phyloP scores from a whole-genome alignment of 2,888 invertebrate species.

The Leptura quadrifasciata region DNA sequence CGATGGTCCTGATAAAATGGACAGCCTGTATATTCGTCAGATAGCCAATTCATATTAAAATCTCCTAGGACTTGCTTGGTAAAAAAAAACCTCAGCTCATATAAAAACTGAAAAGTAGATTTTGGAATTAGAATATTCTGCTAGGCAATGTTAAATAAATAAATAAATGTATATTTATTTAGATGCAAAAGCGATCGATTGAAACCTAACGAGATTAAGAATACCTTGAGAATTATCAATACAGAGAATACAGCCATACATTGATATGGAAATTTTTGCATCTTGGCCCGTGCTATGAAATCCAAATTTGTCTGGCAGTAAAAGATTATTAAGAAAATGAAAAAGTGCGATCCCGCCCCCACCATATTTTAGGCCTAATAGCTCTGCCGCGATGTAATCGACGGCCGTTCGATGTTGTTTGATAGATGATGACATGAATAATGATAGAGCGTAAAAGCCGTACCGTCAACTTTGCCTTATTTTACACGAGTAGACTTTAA shows the following conservation, averaged over 20 bases:
- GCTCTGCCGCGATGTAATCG: constrained; percentile 63
- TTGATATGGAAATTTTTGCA: background rate
- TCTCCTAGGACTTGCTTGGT: no score
- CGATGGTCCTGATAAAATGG: no score
- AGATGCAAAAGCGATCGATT: no score
- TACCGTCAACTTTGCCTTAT: constrained; percentile 54
- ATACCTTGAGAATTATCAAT: no score
- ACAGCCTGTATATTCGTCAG: no score
- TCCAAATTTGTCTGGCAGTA: constrained; percentile 56
- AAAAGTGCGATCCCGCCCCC: constrained; percentile 56
- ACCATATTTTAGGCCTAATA: constrained; percentile 62
- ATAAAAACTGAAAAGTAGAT: no score
- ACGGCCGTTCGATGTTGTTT: constrained; percentile 66
- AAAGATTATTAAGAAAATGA: constrained; percentile 59
- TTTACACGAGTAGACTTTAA: constrained; percentile 62
- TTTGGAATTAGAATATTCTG: no score
- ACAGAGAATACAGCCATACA: background rate
- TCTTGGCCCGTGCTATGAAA: constrained; percentile 31
- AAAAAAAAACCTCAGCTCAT: no score
- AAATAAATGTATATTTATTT: no score
- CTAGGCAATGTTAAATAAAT: no score
- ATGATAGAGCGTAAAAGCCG: constrained; percentile 64
- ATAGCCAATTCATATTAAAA: no score
- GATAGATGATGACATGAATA: constrained; percentile 70
- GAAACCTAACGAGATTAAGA: no score